phyloP scores from a whole-genome alignment of 2,888 invertebrate species.

The Nephrotoma appendiculata region DNA sequence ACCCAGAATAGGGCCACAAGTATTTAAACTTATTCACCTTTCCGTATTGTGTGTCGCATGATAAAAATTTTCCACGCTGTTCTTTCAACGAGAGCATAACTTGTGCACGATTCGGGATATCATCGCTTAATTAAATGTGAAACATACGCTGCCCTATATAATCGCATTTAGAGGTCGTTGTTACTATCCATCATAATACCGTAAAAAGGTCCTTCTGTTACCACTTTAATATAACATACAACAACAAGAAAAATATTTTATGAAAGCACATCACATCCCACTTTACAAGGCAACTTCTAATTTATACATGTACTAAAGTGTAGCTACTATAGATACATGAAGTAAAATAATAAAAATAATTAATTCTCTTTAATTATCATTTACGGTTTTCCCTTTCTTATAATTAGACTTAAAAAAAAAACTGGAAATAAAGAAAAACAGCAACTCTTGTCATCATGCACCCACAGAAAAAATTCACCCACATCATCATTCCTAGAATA shows the following conservation, averaged over 20 bases:
- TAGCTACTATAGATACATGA: not conserved
- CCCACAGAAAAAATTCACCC: not conserved
- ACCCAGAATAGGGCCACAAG: no score
- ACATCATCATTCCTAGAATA: not conserved
- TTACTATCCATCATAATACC: not conserved
- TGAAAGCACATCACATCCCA: not conserved
- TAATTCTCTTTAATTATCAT: not conserved
- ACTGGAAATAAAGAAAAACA: not conserved
- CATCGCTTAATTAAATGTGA: no score
- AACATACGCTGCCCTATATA: no score
- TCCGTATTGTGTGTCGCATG: no score
- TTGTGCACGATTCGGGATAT: no score
- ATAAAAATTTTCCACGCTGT: no score
- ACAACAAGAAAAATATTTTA: not conserved
- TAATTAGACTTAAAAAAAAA: not conserved
- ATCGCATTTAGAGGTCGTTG: not conserved
- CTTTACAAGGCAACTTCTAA: not conserved
- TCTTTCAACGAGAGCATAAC: no score
- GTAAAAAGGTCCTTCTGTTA: not conserved
- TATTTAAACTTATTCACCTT: no score
- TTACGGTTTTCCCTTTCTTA: not conserved
- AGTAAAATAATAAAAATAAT: not conserved
- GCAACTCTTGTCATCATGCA: not conserved
- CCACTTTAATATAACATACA: not conserved
- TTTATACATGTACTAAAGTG: not conserved